phyloP scores from a whole-genome alignment of 1,140 invertebrate species.

The Bacillus rossius region DNA sequence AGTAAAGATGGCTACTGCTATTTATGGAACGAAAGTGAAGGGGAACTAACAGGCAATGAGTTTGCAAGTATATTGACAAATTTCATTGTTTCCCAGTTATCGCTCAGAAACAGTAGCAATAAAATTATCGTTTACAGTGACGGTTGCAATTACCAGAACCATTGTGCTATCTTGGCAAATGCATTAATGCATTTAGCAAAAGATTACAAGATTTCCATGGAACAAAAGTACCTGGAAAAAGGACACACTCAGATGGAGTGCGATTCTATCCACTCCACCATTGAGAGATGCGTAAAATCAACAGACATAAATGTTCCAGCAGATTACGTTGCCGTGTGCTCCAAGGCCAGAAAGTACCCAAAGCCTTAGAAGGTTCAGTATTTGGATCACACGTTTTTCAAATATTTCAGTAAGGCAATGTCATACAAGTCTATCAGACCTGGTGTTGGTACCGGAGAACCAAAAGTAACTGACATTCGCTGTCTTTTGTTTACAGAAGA shows the following conservation, averaged over 20 bases:
- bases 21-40: constrained; percentile 14
- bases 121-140: constrained; percentile 24
- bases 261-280: constrained; percentile 9
- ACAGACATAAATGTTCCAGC: constrained; percentile 18
- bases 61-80: constrained; percentile 22
- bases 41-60: too few relatives aligned
- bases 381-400: constrained; percentile 17
- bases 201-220: constrained; percentile 20
- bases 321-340: constrained; percentile 17
- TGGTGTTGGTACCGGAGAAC: constrained; percentile 28
- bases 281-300: constrained; percentile 13
- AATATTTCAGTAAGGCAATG: constrained; percentile 11
- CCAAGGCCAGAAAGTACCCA: constrained; percentile 12
- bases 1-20: neutral
- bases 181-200: constrained; percentile 19
- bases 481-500: constrained; percentile 28
- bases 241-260: constrained; percentile 24
- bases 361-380: constrained; percentile 19
- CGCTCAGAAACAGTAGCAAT: neutral
- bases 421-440: constrained; percentile 27
- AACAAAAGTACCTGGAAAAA: constrained; percentile 32
- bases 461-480: constrained; percentile 29
- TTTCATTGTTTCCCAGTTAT: constrained; percentile 11
- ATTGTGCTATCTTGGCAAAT: constrained; percentile 27
- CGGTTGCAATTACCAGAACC: constrained; percentile 6